Base-by-base conservation (phyloP, 2,888 invertebrate genomes). In the Cybosia mesomella region DNA sequence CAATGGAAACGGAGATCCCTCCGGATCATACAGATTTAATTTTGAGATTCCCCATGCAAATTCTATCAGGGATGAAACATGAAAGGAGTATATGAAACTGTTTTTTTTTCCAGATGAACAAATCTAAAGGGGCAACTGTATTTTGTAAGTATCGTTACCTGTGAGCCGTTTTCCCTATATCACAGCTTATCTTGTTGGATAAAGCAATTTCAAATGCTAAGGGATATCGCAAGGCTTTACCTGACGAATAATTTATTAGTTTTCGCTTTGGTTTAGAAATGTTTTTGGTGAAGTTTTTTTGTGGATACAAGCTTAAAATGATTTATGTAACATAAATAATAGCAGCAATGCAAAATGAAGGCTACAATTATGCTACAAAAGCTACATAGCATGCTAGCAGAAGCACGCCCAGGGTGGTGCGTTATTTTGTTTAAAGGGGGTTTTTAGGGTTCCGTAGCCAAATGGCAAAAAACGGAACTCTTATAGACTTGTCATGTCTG, bases 111-210 rank as follows among this genome's bases (percentile, higher is more conserved):
- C 78, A 59, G 60, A 15, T 54, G 73, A 80, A 74, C 69, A 74
- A 77, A 68, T 73, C 68, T 74, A 64, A 74, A 70, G 66, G 70
- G 70, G 73, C 65, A 69, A 70, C 65, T 74, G 60, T 71, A 65
- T 79, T 80, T 59, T 60, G 64, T 36, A 34, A 62, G 64, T 61
- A 67, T 67, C 63, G 69, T 67, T 66, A 61, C 68, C 66, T 54
- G 66, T 63, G 34, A 69, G 68, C 68, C 62, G 59, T 61, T 71
- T 75, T 36, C 66, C 78, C 71, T 79, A 74, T 73, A 78, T 78
- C 76, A 71, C 34, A 34, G 39, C 72, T 74, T 79, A 76, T 79
- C 76, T 73, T 49, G 24, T 13, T 59, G 67, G 69, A 72, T 80
- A 80, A 73, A 71, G 70, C 59, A 67, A 70, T 70, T 66, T 64